Conservation (phyloP, 2,113 vertebrate species). For the Leptobrachium ailaonicum region DNA sequence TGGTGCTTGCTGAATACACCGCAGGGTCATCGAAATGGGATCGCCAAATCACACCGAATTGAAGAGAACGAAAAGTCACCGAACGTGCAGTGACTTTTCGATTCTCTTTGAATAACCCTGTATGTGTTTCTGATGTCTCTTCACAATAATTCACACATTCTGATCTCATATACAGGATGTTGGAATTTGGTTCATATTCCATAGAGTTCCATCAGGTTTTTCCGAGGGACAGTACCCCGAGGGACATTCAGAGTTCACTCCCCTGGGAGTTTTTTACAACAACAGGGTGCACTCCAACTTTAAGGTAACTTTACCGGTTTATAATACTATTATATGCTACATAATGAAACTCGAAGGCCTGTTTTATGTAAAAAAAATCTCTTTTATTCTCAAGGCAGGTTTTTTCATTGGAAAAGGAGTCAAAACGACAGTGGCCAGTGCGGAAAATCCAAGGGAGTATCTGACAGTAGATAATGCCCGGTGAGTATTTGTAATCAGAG, state of each 20-base stretch:
- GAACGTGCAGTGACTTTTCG: too few species aligned
- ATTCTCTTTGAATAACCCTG: too few species aligned
- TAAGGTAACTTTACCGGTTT: conserved; percentile 50
- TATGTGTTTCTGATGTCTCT: too few species aligned
- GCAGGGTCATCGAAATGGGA: too few species aligned
- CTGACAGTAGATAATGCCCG: conserved; percentile 57
- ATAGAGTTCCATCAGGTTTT: conserved; percentile 52
- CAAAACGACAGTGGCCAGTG: conserved; percentile 53
- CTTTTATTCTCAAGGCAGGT: conserved; percentile 55
- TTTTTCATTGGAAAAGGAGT: conserved; percentile 62
- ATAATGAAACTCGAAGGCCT: neutral
- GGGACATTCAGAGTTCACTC: conserved; percentile 54
- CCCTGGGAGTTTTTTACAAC: conserved; percentile 58
- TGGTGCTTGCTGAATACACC: too few species aligned
- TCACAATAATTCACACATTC: neutral
- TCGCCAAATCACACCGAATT: too few species aligned
- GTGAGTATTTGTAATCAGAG: conserved; percentile 47
- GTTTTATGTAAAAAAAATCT: neutral
- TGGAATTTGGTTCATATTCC: conserved; percentile 59
- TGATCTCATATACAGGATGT: conserved; percentile 56
- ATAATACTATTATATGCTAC: neutral
- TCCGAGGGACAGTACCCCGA: conserved; percentile 54
- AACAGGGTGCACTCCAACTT: conserved; percentile 62
- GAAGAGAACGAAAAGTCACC: too few species aligned
- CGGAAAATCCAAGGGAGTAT: conserved; percentile 63